Conservation (phyloP, 2,797 vertebrate genomes). For the Phalanger gymnotis region DNA sequence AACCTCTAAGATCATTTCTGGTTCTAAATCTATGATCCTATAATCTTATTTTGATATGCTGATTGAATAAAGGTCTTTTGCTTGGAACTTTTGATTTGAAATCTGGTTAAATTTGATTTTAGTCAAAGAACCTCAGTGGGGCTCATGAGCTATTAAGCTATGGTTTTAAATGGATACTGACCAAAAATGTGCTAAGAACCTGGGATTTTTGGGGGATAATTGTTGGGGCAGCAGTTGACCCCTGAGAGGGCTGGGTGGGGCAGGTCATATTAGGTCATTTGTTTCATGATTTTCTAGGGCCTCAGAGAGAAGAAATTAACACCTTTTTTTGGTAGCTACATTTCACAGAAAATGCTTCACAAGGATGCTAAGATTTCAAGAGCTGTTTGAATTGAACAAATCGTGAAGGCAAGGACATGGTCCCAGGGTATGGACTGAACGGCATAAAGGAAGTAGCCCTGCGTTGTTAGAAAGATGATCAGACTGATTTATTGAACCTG, state of each 20-base stretch:
- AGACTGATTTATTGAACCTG: neutral
- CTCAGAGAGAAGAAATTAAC: neutral
- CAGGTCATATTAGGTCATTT: neutral
- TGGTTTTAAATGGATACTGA: neutral
- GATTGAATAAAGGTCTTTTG: neutral
- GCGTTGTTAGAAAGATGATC: neutral
- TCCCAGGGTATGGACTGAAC: neutral
- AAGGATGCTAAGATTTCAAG: neutral
- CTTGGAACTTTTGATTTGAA: neutral
- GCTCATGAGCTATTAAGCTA: neutral
- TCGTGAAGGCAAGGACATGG: neutral
- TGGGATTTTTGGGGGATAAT: neutral
- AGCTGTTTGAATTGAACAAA: neutral
- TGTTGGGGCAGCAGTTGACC: neutral
- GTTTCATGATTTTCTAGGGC: neutral
- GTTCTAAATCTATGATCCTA: neutral
- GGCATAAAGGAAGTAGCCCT: neutral
- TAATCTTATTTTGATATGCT: neutral
- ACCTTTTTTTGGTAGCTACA: neutral
- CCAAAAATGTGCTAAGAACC: neutral
- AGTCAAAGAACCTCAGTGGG: neutral
- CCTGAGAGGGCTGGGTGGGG: neutral
- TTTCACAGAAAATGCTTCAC: neutral
- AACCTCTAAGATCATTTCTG: neutral
- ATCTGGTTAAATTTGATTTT: neutral